A percentile compares a stretch with the other conserved stretches of the same genome.
Evolutionary conservation across 2,113 vertebrate species (phyloP).

Genomic region (Pithys albifrons): DNA sequence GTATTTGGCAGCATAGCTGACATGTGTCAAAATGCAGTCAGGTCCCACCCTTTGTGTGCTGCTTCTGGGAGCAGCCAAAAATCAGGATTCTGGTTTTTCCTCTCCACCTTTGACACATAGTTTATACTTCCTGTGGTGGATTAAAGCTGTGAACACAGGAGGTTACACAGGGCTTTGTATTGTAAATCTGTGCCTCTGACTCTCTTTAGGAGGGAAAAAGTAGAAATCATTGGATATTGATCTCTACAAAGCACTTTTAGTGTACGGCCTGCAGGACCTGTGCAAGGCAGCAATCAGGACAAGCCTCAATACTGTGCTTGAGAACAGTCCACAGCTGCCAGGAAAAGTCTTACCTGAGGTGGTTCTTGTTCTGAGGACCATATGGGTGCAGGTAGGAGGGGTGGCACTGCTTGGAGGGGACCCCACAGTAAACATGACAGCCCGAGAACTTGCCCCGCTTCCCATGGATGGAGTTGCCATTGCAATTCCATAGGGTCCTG

Average conservation of each 20-base stretch:
- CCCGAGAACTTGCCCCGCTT: slow-evolving; percentile 76
- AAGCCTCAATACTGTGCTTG: background rate
- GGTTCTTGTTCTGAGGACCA: slow-evolving; percentile 87
- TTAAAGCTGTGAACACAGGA: background rate
- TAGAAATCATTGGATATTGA: background rate
- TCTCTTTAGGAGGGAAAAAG: background rate
- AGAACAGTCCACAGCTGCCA: background rate
- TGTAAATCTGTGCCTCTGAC: background rate
- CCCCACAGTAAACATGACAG: slow-evolving; percentile 94
- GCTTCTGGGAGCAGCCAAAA: background rate
- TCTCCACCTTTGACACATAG: background rate
- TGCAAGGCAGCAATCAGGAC: background rate
- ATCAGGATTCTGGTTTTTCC: background rate
- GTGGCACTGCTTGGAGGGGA: slow-evolving; percentile 91
- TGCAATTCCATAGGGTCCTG: slow-evolving; percentile 77
- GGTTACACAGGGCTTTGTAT: background rate
- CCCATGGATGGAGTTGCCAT: slow-evolving; percentile 67
- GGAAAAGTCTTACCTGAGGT: slow-evolving; percentile 84
- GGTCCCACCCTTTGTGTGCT: background rate
- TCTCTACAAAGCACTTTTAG: background rate
- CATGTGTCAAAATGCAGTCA: background rate
- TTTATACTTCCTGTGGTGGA: background rate
- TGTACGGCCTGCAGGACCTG: background rate
- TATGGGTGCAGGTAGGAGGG: slow-evolving; percentile 88
- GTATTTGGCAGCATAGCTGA: background rate